Evolutionary conservation across 2,888 invertebrate genomes (phyloP), one percentile per base, ranked within the genome.

Genomic region (Aspidiotus destructor): DNA sequence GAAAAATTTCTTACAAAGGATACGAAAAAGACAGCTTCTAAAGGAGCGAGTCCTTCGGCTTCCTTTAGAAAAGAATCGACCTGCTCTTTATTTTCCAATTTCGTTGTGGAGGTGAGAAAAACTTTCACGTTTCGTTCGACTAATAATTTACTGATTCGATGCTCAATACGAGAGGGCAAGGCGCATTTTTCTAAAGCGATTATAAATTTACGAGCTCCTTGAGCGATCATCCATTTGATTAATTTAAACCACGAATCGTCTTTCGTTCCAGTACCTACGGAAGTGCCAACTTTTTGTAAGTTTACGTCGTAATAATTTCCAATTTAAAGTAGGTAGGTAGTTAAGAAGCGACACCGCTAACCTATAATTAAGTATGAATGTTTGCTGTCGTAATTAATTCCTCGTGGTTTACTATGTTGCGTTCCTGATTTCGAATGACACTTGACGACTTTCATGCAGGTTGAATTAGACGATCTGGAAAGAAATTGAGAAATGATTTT

Each of bases 141-240:
- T 41, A 70, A 48, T 10, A 71, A 41, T 8, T 60, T 67, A 61
- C 70, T 71, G 7, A 71, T 70, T 60, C 70, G 70, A 7, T 65
- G 53, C 1, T 70, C 70, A 41, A 69, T 53, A 44, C 42, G 62
- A 7, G 71, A 48, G 0, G 60, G 58, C 5, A 71, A 53, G 1
- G 64, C 53, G 52, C 68, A 64, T n/a, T 64, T 64, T 17, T 68
- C 70, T 9, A 67, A 10, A 5, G 68, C 70, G 8, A 71, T 63
- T 13, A 71, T 52, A 41, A 70, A 55, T 62, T 71, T 70, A 0
- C 62, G n/a, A 3, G 70, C 71, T 13, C 71, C 70, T 57, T 69
- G 41, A 44, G 55, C 62, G 6, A 68, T 71, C 44, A 71, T 17
- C 70, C 70, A 70, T 61, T 70, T 68, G 41, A 69, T 41, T 17